These are phyloP conservation scores for Chionodraco myersi DNA, from an alignment of 2,113 vertebrate genomes.

Conservation along the genomic window DNA sequence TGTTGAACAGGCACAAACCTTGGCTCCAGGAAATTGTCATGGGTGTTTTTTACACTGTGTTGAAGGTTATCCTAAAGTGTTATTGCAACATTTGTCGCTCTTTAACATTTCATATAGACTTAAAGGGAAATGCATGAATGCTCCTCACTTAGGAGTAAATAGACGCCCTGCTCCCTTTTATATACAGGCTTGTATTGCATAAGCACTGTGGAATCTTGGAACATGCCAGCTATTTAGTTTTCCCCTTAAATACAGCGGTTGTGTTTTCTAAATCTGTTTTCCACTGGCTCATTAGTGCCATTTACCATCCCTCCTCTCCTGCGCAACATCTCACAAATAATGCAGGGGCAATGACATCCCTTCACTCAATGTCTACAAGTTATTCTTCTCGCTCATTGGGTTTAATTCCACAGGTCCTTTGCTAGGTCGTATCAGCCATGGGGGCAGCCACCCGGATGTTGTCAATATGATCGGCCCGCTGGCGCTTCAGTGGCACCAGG, in stretches of 20 bases:
- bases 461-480: constrained; percentile 65
- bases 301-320: constrained; percentile 15
- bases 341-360: constrained; percentile 34
- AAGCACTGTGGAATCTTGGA: constrained; percentile 38
- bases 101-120: neutral
- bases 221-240: constrained; percentile 23
- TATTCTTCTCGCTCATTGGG: constrained; percentile 71
- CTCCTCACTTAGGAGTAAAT: constrained; percentile 10
- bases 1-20: no score
- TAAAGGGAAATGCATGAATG: constrained; percentile 6
- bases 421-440: constrained; percentile 47
- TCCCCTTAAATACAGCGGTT: constrained; percentile 39
- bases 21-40: neutral
- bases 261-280: constrained; percentile 58
- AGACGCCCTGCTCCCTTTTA: constrained; percentile 1
- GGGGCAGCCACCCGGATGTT: constrained; percentile 53
- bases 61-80: neutral
- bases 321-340: constrained; percentile 5
- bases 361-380: constrained; percentile 50
- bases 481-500: constrained; percentile 32
- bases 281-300: constrained; percentile 33
- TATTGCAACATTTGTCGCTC: neutral
- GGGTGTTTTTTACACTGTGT: no score
- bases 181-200: constrained; percentile 27
- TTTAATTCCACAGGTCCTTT: constrained; percentile 59